A percentile compares a stretch with the other conserved stretches of the same genome.
These are phyloP conservation scores for Oscheius sp. DNA, from an alignment of 2,888 invertebrate genomes.

Conservation along the genomic window DNA sequence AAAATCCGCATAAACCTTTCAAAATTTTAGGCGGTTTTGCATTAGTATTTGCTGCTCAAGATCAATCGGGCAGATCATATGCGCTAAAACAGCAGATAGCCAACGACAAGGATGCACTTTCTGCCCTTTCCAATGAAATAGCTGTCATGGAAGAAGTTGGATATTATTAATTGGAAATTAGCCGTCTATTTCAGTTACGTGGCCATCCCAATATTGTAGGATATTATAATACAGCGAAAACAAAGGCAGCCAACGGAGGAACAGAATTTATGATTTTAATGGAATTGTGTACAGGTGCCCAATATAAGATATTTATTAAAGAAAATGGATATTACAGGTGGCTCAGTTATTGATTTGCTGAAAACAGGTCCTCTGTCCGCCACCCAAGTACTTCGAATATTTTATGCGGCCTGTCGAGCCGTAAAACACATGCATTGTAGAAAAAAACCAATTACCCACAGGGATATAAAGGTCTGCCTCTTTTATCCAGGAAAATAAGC, in stretches of 20 bases:
- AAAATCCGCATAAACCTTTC: no score
- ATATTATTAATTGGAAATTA: background rate
- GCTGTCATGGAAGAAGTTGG: slow-evolving; percentile 72
- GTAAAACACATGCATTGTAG: slow-evolving; percentile 93
- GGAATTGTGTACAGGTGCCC: slow-evolving; percentile 87
- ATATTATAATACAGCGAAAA: slow-evolving; percentile 83
- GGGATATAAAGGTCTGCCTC: slow-evolving; percentile 86
- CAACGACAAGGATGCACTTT: slow-evolving; percentile 75
- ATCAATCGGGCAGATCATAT: slow-evolving; percentile 75
- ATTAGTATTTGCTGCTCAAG: slow-evolving; percentile 76
- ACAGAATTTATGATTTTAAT: slow-evolving; percentile 91
- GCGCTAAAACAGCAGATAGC: slow-evolving; percentile 76
- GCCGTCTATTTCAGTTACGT: slow-evolving; percentile 77
- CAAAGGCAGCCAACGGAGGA: slow-evolving; percentile 82
- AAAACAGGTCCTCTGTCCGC: slow-evolving; percentile 65
- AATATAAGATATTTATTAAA: background rate
- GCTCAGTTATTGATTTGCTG: slow-evolving; percentile 56
- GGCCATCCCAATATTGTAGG: slow-evolving; percentile 86
- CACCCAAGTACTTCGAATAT: slow-evolving; percentile 80
- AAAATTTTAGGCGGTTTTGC: slow-evolving; percentile 76
- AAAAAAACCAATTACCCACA: slow-evolving; percentile 89
- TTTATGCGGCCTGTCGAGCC: slow-evolving; percentile 90
- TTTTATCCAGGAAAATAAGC: background rate
- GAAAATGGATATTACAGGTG: slow-evolving; percentile 55
- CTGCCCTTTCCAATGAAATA: slow-evolving; percentile 75